Conservation (phyloP, 2,113 vertebrate species). For the Trichechus manatus region DNA sequence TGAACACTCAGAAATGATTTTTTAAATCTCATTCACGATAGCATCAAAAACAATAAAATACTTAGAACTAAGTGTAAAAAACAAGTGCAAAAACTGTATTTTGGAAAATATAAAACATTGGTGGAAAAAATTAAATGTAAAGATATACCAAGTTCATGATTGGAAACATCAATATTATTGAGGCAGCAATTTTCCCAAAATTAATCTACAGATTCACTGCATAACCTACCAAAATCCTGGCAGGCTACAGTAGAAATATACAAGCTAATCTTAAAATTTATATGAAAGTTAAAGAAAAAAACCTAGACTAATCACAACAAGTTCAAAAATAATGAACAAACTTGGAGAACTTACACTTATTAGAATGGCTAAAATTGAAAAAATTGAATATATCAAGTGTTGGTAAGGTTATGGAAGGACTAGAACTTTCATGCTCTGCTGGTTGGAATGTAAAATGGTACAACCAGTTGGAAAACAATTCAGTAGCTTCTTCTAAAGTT, state of each 20-base stretch:
- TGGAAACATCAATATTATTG: not conserved
- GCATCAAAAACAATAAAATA: not conserved
- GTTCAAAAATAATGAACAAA: not conserved
- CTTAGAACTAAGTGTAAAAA: not conserved
- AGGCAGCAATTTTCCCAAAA: not conserved
- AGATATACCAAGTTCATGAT: not conserved
- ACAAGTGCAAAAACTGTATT: not conserved
- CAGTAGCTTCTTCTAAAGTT: not conserved
- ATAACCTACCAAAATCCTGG: too few species aligned
- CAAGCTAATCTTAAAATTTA: too few species aligned
- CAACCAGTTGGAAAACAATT: not conserved
- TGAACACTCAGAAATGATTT: not conserved
- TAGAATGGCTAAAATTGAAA: not conserved
- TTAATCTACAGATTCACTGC: not conserved
- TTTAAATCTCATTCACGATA: not conserved
- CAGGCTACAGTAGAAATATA: too few species aligned
- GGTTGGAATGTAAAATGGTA: not conserved
- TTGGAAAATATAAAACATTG: not conserved
- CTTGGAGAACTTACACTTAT: not conserved
- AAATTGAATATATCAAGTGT: not conserved
- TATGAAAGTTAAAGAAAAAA: too few species aligned
- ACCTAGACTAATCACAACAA: too few species aligned
- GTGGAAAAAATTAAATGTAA: not conserved
- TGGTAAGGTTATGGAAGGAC: not conserved
- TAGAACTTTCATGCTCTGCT: not conserved